These are phyloP conservation scores for Eumaeus atala DNA, from an alignment of 1,140 invertebrate species.

Conservation along the genomic window DNA sequence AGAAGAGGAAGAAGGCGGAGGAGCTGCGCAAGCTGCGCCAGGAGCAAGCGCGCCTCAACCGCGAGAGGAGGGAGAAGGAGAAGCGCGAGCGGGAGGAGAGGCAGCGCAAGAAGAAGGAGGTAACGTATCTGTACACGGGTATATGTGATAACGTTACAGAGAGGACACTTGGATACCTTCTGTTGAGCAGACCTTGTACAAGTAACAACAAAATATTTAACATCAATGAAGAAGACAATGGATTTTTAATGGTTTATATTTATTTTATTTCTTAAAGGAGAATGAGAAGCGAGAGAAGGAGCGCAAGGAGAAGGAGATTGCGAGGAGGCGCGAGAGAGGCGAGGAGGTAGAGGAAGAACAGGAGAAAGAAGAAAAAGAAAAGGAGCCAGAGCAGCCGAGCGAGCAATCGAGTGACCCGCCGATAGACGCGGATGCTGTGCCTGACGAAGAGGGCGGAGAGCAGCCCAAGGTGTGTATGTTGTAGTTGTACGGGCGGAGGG, in stretches of 20 bases:
- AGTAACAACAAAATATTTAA: too few relatives aligned
- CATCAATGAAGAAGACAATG: too few relatives aligned
- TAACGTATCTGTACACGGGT: conserved; percentile 10
- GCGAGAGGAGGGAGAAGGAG: conserved; percentile 23
- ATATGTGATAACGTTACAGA: too few relatives aligned
- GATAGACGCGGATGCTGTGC: conserved; percentile 19
- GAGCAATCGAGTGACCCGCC: too few relatives aligned
- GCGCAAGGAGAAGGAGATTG: conserved; percentile 54
- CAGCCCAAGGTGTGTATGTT: conserved; percentile 22
- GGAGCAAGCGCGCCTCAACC: conserved; percentile 23
- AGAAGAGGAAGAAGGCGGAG: conserved; percentile 48
- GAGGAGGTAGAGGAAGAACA: conserved; percentile 27
- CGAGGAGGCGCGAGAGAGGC: conserved; percentile 34
- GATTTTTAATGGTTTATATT: conserved; percentile 9
- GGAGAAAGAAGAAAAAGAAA: conserved; percentile 21
- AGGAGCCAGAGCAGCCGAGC: conserved; percentile 22
- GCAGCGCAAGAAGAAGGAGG: conserved; percentile 54
- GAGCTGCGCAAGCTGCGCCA: conserved; percentile 41
- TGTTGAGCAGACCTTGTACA: too few relatives aligned
- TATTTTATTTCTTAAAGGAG: conserved; percentile 36
- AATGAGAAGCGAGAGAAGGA: conserved; percentile 48
- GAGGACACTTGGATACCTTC: too few relatives aligned
- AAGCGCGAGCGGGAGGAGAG: conserved; percentile 47
- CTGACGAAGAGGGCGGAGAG: conserved; percentile 14
- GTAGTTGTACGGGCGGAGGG: conserved; percentile 24